Evolutionary conservation across 1,140 invertebrate species (phyloP), one percentile per base, ranked within the genome.

Genomic region (Ctenoplectra terminalis): DNA sequence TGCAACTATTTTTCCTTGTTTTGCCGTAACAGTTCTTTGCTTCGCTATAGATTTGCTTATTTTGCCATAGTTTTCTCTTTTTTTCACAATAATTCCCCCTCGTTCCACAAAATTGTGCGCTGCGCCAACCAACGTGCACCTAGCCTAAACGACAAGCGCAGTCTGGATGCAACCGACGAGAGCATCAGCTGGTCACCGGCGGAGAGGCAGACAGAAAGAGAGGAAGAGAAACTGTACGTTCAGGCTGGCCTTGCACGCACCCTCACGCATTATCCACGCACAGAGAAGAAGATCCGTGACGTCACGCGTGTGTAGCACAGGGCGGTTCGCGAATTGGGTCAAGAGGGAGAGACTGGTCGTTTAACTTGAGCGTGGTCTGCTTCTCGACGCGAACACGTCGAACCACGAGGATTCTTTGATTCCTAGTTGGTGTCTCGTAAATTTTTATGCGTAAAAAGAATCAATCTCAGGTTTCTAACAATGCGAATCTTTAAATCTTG

Each of bases 321-420:
- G 88, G 88, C 87, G 88, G 83, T 91, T 89, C 88, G 85, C 86
- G 85, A 91, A 90, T 90, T 91, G 85, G 90, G 88, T 90, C 90
- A 91, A 88, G 89, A 91, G 90, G 89, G 89, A 90, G 82, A 88
- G 90, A 90, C 89, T 89, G 86, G 83, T 81, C 90, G 85, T 91
- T 91, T 90, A 90, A 91, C 83, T 88, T 75, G 74, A 88, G 64
- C 82, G 58, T 37, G 66, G 15, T 61, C 69, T 73, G 63, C 60
- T 63, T n/a, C 61, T 64, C 34, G 54, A 13, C 43, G 60, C 40
- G 29, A 58, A 56, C 34, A n/a, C 29, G 50, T 29, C 34, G 48
- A 52, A 23, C 52, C 31, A 76, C n/a, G 26, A 11, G 1, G 40
- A 37, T 2, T 23, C 63, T 23, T 26, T 23, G n/a, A n/a, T n/a